Evolutionary conservation across 2,113 vertebrate genomes (phyloP).

Genomic region (Capreolus pygargus): DNA sequence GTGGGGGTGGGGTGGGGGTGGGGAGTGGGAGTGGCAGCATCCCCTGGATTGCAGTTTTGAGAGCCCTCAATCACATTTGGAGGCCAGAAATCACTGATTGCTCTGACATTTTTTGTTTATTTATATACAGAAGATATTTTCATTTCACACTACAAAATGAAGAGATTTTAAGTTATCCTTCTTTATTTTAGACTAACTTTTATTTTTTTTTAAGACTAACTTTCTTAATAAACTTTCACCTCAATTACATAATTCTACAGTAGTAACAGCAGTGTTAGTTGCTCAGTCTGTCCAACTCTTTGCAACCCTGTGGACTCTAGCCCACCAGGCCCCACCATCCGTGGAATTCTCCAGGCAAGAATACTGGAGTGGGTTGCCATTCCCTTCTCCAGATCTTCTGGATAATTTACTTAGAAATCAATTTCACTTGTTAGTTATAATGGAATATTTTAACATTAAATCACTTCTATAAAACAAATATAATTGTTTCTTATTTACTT

Average conservation of each 20-base stretch:
- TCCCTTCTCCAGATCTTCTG: neutral
- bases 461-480: neutral
- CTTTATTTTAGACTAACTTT: neutral
- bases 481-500: neutral
- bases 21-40: rapidly evolving
- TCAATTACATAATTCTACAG: neutral
- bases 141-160: neutral
- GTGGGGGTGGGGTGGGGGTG: too few relatives aligned
- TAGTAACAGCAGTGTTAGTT: neutral
- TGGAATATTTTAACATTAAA: neutral
- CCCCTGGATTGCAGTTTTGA: neutral
- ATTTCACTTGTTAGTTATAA: neutral
- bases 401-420: slow-evolving; percentile 1
- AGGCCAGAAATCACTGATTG: neutral
- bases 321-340: neutral
- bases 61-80: neutral
- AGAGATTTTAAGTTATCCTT: neutral
- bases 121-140: neutral
- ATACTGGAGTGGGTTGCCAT: neutral
- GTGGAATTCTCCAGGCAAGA: neutral
- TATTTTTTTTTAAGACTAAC: neutral
- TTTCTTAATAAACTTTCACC: neutral
- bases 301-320: rapidly evolving
- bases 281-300: neutral
- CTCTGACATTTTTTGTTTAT: neutral